Evolutionary conservation across 2,797 vertebrate genomes (phyloP).

Genomic region (Caiman crocodilus): DNA sequence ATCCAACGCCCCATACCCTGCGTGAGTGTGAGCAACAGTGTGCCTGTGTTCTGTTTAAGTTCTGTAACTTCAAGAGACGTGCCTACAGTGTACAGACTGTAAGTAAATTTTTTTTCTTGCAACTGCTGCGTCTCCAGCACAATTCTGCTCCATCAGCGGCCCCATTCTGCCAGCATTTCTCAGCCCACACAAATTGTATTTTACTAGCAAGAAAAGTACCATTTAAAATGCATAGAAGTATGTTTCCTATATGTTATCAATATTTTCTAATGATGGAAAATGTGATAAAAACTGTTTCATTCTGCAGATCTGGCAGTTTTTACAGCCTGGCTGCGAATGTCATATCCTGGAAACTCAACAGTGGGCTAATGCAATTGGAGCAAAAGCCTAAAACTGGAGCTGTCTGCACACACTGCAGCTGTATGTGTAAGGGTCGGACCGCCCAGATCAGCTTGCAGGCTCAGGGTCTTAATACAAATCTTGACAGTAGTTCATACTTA

Average conservation of each 20-base stretch:
- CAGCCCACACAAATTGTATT: too few species aligned
- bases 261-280: conserved; percentile 37
- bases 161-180: too few species aligned
- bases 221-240: conserved; percentile 23
- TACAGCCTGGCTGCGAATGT: not conserved
- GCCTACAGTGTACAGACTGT: too few species aligned
- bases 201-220: conserved; percentile 1
- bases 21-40: too few species aligned
- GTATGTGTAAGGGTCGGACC: not conserved
- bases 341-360: accelerated
- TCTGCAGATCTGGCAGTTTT: conserved; percentile 27
- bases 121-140: too few species aligned
- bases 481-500: not conserved
- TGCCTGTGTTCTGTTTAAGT: too few species aligned
- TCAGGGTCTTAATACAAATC: not conserved
- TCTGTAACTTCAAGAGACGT: too few species aligned
- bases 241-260: not conserved
- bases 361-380: accelerated
- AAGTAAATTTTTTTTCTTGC: too few species aligned
- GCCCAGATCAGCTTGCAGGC: not conserved
- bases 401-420: not conserved
- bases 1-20: too few species aligned
- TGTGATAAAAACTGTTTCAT: conserved; percentile 24
- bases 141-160: too few species aligned
- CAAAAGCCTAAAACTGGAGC: not conserved